A percentile compares a stretch with the other conserved stretches of the same genome.
These are phyloP conservation scores for Heteromurus nitidus DNA, from an alignment of 2,888 invertebrate species.

Conservation along the genomic window DNA sequence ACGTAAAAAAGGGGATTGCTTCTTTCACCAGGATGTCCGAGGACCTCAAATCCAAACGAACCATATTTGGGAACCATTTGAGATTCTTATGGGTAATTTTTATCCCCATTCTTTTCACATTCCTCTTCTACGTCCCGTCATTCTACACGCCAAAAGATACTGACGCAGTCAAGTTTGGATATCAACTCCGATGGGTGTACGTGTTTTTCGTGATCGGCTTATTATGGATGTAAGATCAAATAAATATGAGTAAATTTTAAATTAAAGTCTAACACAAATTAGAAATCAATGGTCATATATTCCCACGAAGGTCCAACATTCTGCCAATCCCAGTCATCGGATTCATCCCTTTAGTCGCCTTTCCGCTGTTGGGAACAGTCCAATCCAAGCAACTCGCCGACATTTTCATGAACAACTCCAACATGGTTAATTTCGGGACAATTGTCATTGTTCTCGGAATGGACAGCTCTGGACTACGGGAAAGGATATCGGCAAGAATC, in stretches of 20 bases:
- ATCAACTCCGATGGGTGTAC: constrained; percentile 35
- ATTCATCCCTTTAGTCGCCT: constrained; percentile 22
- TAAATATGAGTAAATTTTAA: constrained; percentile 2
- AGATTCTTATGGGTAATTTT: no score
- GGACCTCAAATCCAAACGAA: no score
- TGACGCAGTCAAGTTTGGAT: not conserved
- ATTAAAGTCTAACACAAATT: no score
- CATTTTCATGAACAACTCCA: constrained; percentile 47
- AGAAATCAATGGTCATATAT: not conserved
- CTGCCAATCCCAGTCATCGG: constrained; percentile 7
- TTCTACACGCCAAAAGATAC: not conserved
- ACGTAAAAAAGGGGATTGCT: no score
- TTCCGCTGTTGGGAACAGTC: constrained; percentile 25
- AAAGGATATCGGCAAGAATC: constrained; percentile 31
- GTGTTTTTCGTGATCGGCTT: not conserved
- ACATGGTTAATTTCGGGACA: constrained; percentile 32
- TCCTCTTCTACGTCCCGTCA: not conserved
- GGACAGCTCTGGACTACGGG: constrained; percentile 25
- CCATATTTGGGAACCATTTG: no score
- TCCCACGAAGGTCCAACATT: constrained; percentile 30
- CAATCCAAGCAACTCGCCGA: not conserved
- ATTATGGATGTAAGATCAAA: constrained; percentile 31
- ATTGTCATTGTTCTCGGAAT: constrained; percentile 26
- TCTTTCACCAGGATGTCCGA: no score
- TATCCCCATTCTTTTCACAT: not conserved